phyloP scores from a whole-genome alignment of 2,797 vertebrate genomes.

The Poecilia gillii region DNA sequence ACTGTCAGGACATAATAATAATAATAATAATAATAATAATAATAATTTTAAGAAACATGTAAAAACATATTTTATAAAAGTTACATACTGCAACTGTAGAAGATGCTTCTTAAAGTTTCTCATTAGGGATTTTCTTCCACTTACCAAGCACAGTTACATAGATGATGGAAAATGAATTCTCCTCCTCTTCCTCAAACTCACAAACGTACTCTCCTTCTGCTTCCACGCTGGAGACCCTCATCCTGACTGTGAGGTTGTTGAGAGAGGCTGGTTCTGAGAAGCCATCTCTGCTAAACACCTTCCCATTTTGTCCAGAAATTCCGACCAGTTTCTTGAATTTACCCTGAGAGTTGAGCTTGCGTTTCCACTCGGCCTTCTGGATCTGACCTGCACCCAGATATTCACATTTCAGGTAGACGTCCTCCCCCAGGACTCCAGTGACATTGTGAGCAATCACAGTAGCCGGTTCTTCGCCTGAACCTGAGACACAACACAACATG shows the following conservation, averaged over 20 bases:
- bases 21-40: no score
- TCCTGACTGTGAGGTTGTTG: slow-evolving; percentile 76
- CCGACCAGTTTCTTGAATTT: slow-evolving; percentile 57
- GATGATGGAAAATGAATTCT: neutral
- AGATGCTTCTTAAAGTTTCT: neutral
- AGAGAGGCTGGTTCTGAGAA: slow-evolving; percentile 64
- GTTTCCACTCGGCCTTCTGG: slow-evolving; percentile 61
- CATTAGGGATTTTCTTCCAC: neutral
- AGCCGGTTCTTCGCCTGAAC: neutral
- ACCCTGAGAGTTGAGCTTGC: slow-evolving; percentile 3
- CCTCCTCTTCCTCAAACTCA: slow-evolving; percentile 49
- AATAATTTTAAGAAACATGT: no score
- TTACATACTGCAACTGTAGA: neutral
- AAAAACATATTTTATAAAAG: no score
- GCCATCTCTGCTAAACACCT: neutral
- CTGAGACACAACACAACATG: slow-evolving; percentile 35
- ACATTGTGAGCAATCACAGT: slow-evolving; percentile 45
- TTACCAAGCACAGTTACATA: slow-evolving; percentile 74
- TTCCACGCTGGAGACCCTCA: slow-evolving; percentile 62
- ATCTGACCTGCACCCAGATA: slow-evolving; percentile 60
- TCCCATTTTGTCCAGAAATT: neutral
- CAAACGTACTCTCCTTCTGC: slow-evolving; percentile 75
- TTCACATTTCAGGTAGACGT: slow-evolving; percentile 66
- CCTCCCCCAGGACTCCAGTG: slow-evolving; percentile 74
- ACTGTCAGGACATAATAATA: no score